Conservation (phyloP, 2,113 vertebrate genomes). For the Neofelis nebulosa region DNA sequence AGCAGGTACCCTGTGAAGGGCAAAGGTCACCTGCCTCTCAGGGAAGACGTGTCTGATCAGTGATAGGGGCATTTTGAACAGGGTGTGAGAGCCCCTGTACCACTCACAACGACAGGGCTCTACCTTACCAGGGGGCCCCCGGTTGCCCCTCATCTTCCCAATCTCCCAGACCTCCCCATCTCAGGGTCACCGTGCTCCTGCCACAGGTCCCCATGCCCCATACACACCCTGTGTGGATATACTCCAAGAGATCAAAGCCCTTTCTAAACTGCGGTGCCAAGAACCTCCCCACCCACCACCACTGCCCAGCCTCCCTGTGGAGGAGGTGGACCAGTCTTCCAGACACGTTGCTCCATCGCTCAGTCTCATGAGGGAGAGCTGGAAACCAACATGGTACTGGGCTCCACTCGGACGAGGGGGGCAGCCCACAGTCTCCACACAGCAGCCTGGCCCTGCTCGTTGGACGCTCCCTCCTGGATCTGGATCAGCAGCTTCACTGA, state of each 20-base stretch:
- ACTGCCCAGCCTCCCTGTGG: not conserved
- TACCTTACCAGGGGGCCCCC: not conserved
- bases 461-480: not conserved
- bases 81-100: not conserved
- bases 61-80: not conserved
- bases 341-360: accelerated
- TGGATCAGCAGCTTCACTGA: not conserved
- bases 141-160: not conserved
- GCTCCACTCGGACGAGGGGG: not conserved
- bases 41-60: too few relatives aligned
- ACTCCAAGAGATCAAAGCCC: not conserved
- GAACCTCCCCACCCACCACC: not conserved
- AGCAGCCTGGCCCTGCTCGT: not conserved
- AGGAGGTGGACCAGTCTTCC: not conserved
- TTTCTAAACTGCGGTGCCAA: not conserved
- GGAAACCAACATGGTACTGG: not conserved
- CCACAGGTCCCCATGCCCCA: not conserved
- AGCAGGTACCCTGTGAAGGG: not conserved
- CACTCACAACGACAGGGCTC: not conserved
- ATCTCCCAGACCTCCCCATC: not conserved
- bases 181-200: not conserved
- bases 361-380: not conserved
- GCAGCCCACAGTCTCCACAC: not conserved
- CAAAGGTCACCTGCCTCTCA: too few relatives aligned
- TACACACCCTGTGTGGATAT: not conserved